Evolutionary conservation across 2,113 vertebrate genomes (phyloP).

Genomic region (Jaculus jaculus): DNA sequence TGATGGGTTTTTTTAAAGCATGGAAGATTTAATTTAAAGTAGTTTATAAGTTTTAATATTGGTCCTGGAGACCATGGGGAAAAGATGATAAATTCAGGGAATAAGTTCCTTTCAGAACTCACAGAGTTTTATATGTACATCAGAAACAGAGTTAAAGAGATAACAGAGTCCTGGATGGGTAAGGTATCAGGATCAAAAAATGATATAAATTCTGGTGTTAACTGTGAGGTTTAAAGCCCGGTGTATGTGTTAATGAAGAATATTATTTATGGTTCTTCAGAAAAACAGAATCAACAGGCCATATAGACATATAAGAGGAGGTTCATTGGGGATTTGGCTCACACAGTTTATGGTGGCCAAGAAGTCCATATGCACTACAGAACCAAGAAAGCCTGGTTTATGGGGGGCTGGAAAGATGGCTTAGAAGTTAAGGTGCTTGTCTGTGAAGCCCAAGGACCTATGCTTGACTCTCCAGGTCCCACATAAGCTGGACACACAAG

Average conservation of each 20-base stretch:
- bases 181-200: not conserved
- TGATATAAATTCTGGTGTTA: not conserved
- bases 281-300: not conserved
- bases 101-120: not conserved
- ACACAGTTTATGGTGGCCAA: not conserved
- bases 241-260: not conserved
- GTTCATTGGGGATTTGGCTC: not conserved
- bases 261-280: not conserved
- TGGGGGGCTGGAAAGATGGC: too few species aligned
- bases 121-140: not conserved
- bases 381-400: not conserved
- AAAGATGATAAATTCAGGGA: not conserved
- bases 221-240: not conserved
- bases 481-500: too few species aligned
- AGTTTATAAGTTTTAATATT: not conserved
- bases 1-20: not conserved
- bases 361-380: not conserved
- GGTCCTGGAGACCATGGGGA: not conserved
- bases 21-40: not conserved
- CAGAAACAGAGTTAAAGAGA: not conserved
- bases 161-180: not conserved
- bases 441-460: too few species aligned
- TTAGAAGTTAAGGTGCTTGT: too few species aligned
- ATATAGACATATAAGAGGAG: not conserved
- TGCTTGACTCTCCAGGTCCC: too few species aligned